phyloP scores from a whole-genome alignment of 2,113 vertebrate species.

The Engystomops pustulosus region DNA sequence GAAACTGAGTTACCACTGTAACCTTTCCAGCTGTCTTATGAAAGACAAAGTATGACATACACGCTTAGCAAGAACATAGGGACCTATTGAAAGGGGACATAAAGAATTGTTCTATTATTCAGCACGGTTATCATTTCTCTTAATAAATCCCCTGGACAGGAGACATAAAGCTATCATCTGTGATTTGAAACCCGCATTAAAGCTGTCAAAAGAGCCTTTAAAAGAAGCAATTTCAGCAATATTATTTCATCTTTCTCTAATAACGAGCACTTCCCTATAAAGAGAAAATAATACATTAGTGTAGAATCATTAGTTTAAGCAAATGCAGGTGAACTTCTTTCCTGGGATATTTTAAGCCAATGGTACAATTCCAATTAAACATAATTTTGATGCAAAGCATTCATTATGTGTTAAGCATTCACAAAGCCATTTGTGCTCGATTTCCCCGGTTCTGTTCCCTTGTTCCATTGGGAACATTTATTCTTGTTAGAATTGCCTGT shows the following conservation, averaged over 20 bases:
- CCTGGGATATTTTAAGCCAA: slow-evolving; percentile 43
- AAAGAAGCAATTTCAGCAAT: slow-evolving; percentile 3
- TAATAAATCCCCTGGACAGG: slow-evolving; percentile 52
- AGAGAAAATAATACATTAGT: slow-evolving; percentile 50
- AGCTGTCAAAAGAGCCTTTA: slow-evolving; percentile 55
- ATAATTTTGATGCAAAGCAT: slow-evolving; percentile 53
- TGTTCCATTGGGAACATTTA: background rate
- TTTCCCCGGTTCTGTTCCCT: background rate
- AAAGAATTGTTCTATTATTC: slow-evolving; percentile 55
- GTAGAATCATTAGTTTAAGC: slow-evolving; percentile 50
- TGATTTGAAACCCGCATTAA: slow-evolving; percentile 51
- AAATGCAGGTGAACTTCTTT: slow-evolving; percentile 54
- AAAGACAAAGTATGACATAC: slow-evolving; percentile 47
- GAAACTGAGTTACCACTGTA: slow-evolving; percentile 29
- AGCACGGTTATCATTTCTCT: slow-evolving; percentile 48
- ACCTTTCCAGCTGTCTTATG: slow-evolving; percentile 28
- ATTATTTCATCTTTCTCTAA: slow-evolving; percentile 37
- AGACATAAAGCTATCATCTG: slow-evolving; percentile 10
- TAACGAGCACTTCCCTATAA: slow-evolving; percentile 32
- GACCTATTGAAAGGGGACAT: slow-evolving; percentile 50
- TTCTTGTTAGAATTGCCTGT: slow-evolving; percentile 36
- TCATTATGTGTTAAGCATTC: slow-evolving; percentile 57
- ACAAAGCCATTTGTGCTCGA: background rate
- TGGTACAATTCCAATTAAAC: slow-evolving; percentile 53
- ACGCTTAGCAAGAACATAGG: slow-evolving; percentile 49